These are phyloP conservation scores for Bombus turneri DNA, from an alignment of 1,140 invertebrate species.

Conservation along the genomic window DNA sequence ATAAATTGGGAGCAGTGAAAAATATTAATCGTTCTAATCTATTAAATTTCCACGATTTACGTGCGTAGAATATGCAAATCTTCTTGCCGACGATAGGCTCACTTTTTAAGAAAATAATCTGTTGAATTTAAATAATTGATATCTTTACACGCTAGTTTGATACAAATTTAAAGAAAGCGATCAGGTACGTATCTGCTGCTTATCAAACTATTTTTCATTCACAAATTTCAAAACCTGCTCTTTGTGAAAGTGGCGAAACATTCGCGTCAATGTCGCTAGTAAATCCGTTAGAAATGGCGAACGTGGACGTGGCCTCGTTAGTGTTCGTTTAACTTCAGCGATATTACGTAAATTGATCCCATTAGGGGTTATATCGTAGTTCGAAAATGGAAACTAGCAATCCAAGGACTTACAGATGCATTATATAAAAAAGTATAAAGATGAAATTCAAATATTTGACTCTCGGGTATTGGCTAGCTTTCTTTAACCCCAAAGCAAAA, in stretches of 20 bases:
- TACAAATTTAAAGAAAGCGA: no score
- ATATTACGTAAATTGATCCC: not conserved
- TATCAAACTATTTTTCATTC: no score
- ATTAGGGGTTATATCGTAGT: constrained; percentile 5
- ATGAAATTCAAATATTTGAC: not conserved
- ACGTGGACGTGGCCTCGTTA: not conserved
- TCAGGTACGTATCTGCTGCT: no score
- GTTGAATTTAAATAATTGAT: not conserved
- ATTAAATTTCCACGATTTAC: no score
- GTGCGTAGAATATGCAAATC: no score
- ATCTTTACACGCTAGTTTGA: no score
- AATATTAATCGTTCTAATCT: not conserved
- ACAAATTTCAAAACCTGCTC: no score
- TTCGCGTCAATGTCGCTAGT: not conserved
- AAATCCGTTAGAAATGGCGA: not conserved
- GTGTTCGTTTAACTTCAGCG: not conserved
- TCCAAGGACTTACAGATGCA: not conserved
- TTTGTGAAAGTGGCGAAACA: not conserved
- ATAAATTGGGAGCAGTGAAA: not conserved
- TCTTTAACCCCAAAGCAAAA: not conserved
- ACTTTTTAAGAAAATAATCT: not conserved
- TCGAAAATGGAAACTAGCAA: not conserved
- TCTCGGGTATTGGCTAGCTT: not conserved
- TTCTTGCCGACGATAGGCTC: not conserved
- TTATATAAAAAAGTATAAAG: not conserved